These are phyloP conservation scores for Nerophis lumbriciformis DNA, from an alignment of 2,113 vertebrate species.

Conservation along the genomic window DNA sequence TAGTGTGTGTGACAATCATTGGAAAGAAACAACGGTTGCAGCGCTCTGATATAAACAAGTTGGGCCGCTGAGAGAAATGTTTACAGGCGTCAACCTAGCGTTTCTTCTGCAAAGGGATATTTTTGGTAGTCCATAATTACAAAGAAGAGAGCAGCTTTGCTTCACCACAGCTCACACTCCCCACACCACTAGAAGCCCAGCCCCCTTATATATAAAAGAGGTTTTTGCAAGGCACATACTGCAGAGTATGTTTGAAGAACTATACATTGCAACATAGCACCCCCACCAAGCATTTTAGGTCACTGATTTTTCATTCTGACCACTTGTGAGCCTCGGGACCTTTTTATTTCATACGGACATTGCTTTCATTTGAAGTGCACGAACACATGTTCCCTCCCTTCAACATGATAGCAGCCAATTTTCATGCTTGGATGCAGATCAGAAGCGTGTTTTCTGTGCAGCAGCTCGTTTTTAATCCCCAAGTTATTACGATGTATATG, in stretches of 20 bases:
- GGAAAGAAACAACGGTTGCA: no score
- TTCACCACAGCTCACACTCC: slow-evolving; percentile 24
- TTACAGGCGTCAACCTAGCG: slow-evolving; percentile 18
- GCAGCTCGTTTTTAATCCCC: no score
- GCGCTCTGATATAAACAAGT: neutral
- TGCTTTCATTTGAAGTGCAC: neutral
- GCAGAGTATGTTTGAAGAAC: neutral
- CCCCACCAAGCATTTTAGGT: slow-evolving; percentile 16
- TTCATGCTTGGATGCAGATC: neutral
- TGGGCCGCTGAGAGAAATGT: slow-evolving; percentile 14
- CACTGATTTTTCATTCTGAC: slow-evolving; percentile 29
- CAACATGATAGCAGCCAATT: neutral
- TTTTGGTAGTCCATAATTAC: slow-evolving; percentile 67
- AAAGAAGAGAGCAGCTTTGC: slow-evolving; percentile 56
- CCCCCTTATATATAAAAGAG: slow-evolving; percentile 12
- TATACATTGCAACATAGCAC: neutral
- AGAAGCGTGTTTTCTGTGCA: neutral
- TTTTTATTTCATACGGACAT: neutral
- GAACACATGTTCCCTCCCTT: neutral
- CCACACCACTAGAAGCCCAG: slow-evolving; percentile 21
- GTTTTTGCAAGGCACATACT: neutral
- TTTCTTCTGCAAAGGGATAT: slow-evolving; percentile 43
- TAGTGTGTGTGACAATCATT: no score
- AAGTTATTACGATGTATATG: no score
- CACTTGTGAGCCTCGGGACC: slow-evolving; percentile 7